Base-by-base conservation (phyloP, 2,113 vertebrate species). In the Bos indicus region DNA sequence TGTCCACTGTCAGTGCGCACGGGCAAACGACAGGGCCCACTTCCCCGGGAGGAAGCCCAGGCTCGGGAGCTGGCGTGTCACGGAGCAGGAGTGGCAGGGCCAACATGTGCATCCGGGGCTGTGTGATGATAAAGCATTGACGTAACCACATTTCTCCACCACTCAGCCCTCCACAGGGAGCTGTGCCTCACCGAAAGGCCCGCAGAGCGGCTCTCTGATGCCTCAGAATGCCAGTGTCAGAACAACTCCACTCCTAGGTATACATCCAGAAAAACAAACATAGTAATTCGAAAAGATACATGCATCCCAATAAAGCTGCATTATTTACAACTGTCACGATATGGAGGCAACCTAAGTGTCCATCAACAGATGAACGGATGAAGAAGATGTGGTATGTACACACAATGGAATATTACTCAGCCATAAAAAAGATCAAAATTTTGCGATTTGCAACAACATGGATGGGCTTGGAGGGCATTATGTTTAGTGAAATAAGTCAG, bases 11-110 rank as follows among this genome's bases (percentile, higher is more conserved):
- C 74, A 10, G 26, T 1, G 7, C 14, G 12, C 5, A 17, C 0
- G 14, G 57, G 52, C 82, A 40, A 0, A 5, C 0, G 17, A 25
- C 81, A 5, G 0, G 1, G 43, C 54, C 16, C 64, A 21, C 48
- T n/a, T 62, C 26, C 30, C 46, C 81, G 52, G 62, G n/a, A 88
- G 23, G 57, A 92, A 80, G 90, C 15, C 7, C 3, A 26, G 48
- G 78, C 36, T 92, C 2, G 4, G 36, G 16, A n/a, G 74, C n/a
- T 6, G 52, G 71, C 9, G 30, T 11, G 57, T 28, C 93, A 90
- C 10, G 14, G 4, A 43, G 71, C 28, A 33, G 48, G n/a, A 48
- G 67, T 1, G 30, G 30, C 74, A 87, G 25, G 57, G 64, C 16
- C 71, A 16, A 40, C 14, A 15, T 19, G 33, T 46, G n/a, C 43